Conservation (phyloP, 2,797 vertebrate species). For the Anguilla pacifica region DNA sequence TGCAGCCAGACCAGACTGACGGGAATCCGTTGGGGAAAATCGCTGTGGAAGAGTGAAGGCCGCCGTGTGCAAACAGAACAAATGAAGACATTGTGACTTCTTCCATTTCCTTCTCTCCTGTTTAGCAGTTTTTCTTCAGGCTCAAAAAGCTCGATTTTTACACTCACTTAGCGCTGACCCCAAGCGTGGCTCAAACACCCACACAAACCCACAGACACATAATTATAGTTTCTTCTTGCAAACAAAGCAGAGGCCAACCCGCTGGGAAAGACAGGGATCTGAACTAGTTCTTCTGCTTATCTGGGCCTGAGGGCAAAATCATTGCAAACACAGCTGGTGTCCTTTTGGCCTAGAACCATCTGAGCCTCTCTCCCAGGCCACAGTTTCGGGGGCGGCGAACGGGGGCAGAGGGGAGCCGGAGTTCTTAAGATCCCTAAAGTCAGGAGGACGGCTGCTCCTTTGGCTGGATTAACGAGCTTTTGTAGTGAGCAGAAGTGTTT, state of each 20-base stretch:
- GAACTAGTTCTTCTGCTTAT: constrained; percentile 56
- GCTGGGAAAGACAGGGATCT: constrained; percentile 31
- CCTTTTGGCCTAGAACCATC: constrained; percentile 57
- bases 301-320: constrained; percentile 58
- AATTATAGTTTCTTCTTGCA: constrained; percentile 44
- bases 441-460: constrained; percentile 50
- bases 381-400: constrained; percentile 54
- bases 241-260: constrained; percentile 29
- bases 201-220: constrained; percentile 24
- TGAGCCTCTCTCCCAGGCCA: constrained; percentile 52
- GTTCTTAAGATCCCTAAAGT: constrained; percentile 34
- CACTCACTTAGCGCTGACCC: background rate
- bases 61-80: background rate
- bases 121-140: background rate
- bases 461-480: constrained; percentile 62
- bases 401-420: background rate
- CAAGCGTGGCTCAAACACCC: constrained; percentile 2
- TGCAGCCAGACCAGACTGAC: constrained; percentile 41
- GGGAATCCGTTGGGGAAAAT: constrained; percentile 13
- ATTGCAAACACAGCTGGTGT: constrained; percentile 65
- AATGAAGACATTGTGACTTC: background rate
- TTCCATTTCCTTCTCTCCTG: background rate
- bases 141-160: constrained; percentile 23
- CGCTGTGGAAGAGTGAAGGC: background rate
- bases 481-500: constrained; percentile 51